Base-by-base conservation (phyloP, 2,888 invertebrate species). In the Diadegma fenestrale region DNA sequence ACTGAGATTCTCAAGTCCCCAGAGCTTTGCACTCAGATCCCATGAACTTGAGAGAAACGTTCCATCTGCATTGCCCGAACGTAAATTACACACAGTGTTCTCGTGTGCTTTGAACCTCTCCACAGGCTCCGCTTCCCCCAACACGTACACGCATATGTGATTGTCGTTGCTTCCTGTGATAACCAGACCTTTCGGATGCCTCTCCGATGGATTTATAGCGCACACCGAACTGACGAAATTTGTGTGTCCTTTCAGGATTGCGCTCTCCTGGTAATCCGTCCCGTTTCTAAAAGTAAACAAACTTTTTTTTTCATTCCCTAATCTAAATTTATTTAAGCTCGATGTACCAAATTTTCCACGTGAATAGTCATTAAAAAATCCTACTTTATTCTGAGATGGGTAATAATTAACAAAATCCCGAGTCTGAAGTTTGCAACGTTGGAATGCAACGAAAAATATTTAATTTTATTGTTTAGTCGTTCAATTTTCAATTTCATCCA, bases 81-180 rank as follows among this genome's bases (percentile, higher is more conserved):
- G 92, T 4, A 95, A 94, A 92, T 94, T 94, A 86, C 95, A 95
- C 93, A 97, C 97, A 68, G 96, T 96, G 93, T 97, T 96, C 88
- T 96, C 95, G 92, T 99, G 98, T 0, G 97, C 98, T 89, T 96
- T 96, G 7, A 98, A 94, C 45, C 95, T 96, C 69, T 96, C 95
- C 45, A 96, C 94, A 0, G 98, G 96, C 68, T 95, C 94, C 22
- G 95, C 95, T 85, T 97, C 96, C 33, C 96, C 96, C 2, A 97
- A 95, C 87, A 96, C 95, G 93, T 97, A 99, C 8, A 97, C 96
- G 89, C 97, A 95, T 90, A 99, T 97, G 14, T 96, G 96, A 85
- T 96, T 96, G 93, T 99, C 99, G 94, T 98, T 97, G 91, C 98
- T 97, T 22, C 98, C 99, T 5, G 98, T 98, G 77, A 98, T 94